A percentile compares a stretch with the other conserved stretches of the same genome.
Evolutionary conservation across 1,140 invertebrate species (phyloP).

Genomic region (Drosophila sp.): DNA sequence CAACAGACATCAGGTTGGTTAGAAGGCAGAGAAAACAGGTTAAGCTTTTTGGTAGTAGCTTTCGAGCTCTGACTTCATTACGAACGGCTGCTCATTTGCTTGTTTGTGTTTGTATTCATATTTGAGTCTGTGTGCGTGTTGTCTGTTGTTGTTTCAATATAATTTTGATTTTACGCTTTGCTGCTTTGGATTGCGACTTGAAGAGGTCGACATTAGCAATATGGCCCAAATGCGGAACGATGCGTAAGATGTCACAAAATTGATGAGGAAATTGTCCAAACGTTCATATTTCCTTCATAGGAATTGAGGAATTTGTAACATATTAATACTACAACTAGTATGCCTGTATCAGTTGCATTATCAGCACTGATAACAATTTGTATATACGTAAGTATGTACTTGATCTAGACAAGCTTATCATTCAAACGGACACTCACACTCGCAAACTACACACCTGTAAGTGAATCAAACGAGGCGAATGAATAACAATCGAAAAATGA

Average conservation of each 20-base stretch:
- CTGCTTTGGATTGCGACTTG: conserved; percentile 52
- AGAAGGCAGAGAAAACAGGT: conserved; percentile 64
- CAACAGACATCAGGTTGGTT: conserved; percentile 20
- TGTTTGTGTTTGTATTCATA: conserved; percentile 21
- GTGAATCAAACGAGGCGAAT: conserved; percentile 38
- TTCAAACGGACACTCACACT: conserved; percentile 17
- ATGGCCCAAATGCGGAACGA: conserved; percentile 59
- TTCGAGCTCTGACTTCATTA: conserved; percentile 76
- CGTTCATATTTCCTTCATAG: neutral
- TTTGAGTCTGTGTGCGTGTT: conserved; percentile 49
- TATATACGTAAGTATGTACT: conserved; percentile 34
- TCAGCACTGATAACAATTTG: conserved; percentile 20
- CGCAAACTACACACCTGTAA: conserved; percentile 10
- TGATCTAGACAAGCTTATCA: conserved; percentile 37
- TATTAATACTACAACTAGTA: conserved; percentile 29
- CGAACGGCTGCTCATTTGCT: conserved; percentile 41
- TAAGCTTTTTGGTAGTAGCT: conserved; percentile 69
- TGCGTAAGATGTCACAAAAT: conserved; percentile 59
- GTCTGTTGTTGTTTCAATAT: conserved; percentile 43
- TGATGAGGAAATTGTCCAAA: conserved; percentile 40
- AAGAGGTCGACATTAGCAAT: conserved; percentile 63
- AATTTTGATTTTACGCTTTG: conserved; percentile 76
- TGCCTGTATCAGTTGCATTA: conserved; percentile 48
- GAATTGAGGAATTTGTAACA: conserved; percentile 6
- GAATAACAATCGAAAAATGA: conserved; percentile 34